Conservation (phyloP, 2,113 vertebrate species). For the Cyprinodon brontotheroides region DNA sequence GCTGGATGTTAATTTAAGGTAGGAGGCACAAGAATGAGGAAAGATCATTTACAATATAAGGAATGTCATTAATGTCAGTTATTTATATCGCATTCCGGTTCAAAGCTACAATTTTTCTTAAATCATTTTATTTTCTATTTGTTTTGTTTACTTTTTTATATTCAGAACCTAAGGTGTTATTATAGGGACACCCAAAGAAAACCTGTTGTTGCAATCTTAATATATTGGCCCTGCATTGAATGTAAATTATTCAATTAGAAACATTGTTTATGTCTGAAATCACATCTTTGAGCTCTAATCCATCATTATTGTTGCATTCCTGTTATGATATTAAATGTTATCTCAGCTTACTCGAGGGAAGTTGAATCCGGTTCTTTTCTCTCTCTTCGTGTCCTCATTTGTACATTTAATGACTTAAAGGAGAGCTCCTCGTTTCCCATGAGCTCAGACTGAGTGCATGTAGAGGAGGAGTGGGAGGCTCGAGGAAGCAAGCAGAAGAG, state of each 20-base stretch:
- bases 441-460: constrained; percentile 54
- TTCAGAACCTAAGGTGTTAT: too few relatives aligned
- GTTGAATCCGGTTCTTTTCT: constrained; percentile 20
- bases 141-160: too few relatives aligned
- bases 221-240: too few relatives aligned
- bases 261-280: not conserved
- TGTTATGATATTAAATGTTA: constrained; percentile 14
- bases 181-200: too few relatives aligned
- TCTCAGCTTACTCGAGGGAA: constrained; percentile 27
- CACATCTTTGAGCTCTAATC: not conserved
- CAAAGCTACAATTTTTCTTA: too few relatives aligned
- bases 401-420: constrained; percentile 53
- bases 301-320: not conserved
- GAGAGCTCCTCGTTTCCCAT: constrained; percentile 51
- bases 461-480: constrained; percentile 57
- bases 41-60: too few relatives aligned
- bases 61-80: too few relatives aligned
- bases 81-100: too few relatives aligned
- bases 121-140: too few relatives aligned
- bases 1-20: too few relatives aligned
- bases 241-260: not conserved
- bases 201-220: too few relatives aligned
- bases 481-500: constrained; percentile 26
- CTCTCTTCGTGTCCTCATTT: constrained; percentile 37
- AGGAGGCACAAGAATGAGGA: too few relatives aligned